Evolutionary conservation across 2,113 vertebrate species (phyloP), one percentile per base, ranked within the genome.

Genomic region (Muntiacus muntjak): DNA sequence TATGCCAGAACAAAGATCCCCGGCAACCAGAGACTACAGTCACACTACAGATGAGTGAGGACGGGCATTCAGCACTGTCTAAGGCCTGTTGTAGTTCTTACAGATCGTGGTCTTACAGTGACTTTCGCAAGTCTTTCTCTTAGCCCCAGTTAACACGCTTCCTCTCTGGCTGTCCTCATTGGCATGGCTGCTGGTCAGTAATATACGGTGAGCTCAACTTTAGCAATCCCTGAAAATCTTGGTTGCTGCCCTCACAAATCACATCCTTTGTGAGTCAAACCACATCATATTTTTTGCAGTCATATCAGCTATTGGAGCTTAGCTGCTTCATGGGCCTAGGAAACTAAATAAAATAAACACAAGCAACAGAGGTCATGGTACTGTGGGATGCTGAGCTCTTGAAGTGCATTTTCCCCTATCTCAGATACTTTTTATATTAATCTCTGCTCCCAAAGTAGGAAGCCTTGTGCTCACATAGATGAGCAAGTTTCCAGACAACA

Each of bases 261-360:
- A 54, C 64, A 45, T 78, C 25, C 36, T 87, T 90, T 91, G 30
- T 89, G 83, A 78, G 36, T 52, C 50, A 78, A 55, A 52, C 45
- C 17, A 2, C 11, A 79, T 30, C 16, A 19, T 71, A 30, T n/a
- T 28, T 6, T 58, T 81, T 85, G 60, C 43, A 58, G 50, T 36
- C 55, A 9, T 28, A 74, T 93, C 30, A 79, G n/a, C 43, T 91
- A 33, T 92, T 93, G 67, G 83, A 93, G 74, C 47, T 78, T 62
- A 43, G 45, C 58, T 94, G 16, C 30, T 40, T 28, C 3, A 15
- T 23, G 9, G 7, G 15, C 14, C 50, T 58, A 45, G 26, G 82
- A 93, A 94, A 94, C 47, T 6, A 71, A 91, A 83, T 4, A 93
- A 97, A 87, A 92, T 81, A 92, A 86, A 89, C 12, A 64, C 23